phyloP scores from a whole-genome alignment of 2,797 vertebrate genomes.

The Sebastes iracundus region DNA sequence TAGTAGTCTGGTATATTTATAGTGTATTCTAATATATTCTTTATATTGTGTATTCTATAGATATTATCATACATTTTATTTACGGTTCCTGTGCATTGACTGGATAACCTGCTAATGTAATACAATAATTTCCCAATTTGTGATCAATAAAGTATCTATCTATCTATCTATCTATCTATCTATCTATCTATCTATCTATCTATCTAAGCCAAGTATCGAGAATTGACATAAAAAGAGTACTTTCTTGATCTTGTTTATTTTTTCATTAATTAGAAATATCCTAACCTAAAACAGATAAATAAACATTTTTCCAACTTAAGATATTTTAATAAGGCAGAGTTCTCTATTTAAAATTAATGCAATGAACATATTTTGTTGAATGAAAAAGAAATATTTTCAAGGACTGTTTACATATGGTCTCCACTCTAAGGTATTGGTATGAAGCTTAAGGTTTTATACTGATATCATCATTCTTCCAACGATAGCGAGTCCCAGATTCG shows the following conservation, averaged over 20 bases:
- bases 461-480: not conserved
- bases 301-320: not conserved
- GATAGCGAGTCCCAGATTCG: not conserved
- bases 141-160: too few relatives aligned
- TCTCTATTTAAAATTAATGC: not conserved
- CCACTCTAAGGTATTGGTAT: not conserved
- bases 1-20: too few relatives aligned
- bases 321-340: not conserved
- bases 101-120: too few relatives aligned
- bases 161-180: too few relatives aligned
- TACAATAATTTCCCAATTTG: fast-evolving
- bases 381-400: not conserved
- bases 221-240: too few relatives aligned
- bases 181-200: too few relatives aligned
- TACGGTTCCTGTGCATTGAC: too few relatives aligned
- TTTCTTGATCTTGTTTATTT: too few relatives aligned
- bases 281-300: not conserved
- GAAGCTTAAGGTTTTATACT: not conserved
- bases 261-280: not conserved
- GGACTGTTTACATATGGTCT: not conserved
- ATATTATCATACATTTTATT: too few relatives aligned
- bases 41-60: too few relatives aligned
- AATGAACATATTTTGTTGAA: not conserved
- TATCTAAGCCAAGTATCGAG: too few relatives aligned
- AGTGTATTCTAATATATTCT: too few relatives aligned